Percentiles rank a stretch among this genome's conserved stretches.
Conservation (phyloP, 2,797 vertebrate genomes). For the Valencia hispanica region DNA sequence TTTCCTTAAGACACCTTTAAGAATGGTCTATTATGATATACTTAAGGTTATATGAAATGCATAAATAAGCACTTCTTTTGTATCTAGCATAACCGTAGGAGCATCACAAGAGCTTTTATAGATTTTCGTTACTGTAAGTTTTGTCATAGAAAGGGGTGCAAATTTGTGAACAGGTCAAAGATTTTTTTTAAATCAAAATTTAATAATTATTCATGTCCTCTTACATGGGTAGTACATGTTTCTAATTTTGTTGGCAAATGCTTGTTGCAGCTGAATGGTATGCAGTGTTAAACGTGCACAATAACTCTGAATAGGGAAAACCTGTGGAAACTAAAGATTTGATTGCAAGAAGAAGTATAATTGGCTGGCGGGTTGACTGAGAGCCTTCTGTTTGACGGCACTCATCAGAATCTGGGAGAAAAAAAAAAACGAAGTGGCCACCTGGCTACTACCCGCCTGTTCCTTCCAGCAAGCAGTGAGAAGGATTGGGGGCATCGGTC, state of each 20-base stretch:
- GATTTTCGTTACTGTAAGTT: too few relatives aligned
- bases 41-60: too few relatives aligned
- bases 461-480: neutral
- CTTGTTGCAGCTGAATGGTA: neutral
- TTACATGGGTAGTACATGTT: too few relatives aligned
- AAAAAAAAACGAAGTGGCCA: neutral
- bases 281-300: neutral
- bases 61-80: too few relatives aligned
- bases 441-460: neutral
- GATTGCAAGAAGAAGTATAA: neutral
- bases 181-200: too few relatives aligned
- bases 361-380: neutral
- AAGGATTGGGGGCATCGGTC: neutral
- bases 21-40: too few relatives aligned
- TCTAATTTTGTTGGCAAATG: neutral
- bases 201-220: too few relatives aligned
- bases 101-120: too few relatives aligned
- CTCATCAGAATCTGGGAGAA: conserved; percentile 4
- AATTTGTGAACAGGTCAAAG: too few relatives aligned
- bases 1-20: too few relatives aligned
- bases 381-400: conserved; percentile 4
- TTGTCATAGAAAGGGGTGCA: too few relatives aligned
- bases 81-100: too few relatives aligned
- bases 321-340: neutral
- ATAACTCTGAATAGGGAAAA: neutral